Conservation (phyloP, 2,888 invertebrate species). For the Eupithecia pulchellata region DNA sequence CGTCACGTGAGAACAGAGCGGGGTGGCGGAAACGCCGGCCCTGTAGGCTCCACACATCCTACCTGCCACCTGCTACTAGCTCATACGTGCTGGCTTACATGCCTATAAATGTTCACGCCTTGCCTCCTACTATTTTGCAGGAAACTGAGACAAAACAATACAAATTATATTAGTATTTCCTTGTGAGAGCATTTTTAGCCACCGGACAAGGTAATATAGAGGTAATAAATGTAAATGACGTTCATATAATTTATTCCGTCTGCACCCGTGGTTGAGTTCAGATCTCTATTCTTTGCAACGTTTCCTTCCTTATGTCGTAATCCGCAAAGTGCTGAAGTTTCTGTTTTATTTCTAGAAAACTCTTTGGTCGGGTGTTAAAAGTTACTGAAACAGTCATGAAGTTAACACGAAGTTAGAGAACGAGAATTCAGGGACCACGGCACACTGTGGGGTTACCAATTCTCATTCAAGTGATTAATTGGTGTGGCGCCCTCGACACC, state of each 20-base stretch:
- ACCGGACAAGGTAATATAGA: not conserved
- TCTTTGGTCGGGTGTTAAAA: slow-evolving; percentile 8
- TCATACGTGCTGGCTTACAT: slow-evolving; percentile 25
- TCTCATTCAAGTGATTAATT: slow-evolving; percentile 50
- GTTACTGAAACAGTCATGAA: slow-evolving; percentile 35
- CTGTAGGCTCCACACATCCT: slow-evolving; percentile 34
- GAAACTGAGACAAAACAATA: not conserved
- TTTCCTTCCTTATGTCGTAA: not conserved
- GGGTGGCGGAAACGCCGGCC: slow-evolving; percentile 38
- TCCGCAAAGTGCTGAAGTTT: slow-evolving; percentile 6
- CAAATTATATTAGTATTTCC: not conserved
- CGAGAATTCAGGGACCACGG: slow-evolving; percentile 43
- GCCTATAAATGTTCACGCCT: slow-evolving; percentile 17
- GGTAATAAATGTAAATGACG: not conserved
- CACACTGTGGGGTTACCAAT: slow-evolving; percentile 44
- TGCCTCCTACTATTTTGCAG: not conserved
- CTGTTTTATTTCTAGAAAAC: not conserved
- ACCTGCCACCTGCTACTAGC: slow-evolving; percentile 19
- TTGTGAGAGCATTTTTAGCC: not conserved
- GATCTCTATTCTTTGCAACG: slow-evolving; percentile 6
- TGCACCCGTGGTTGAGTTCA: slow-evolving; percentile 9
- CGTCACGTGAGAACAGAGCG: slow-evolving; percentile 34
- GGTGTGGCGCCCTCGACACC: slow-evolving; percentile 34
- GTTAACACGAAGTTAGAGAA: slow-evolving; percentile 33
- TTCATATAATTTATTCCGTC: not conserved